Conservation (phyloP, 2,113 vertebrate genomes). For the Ifrita kowaldi region DNA sequence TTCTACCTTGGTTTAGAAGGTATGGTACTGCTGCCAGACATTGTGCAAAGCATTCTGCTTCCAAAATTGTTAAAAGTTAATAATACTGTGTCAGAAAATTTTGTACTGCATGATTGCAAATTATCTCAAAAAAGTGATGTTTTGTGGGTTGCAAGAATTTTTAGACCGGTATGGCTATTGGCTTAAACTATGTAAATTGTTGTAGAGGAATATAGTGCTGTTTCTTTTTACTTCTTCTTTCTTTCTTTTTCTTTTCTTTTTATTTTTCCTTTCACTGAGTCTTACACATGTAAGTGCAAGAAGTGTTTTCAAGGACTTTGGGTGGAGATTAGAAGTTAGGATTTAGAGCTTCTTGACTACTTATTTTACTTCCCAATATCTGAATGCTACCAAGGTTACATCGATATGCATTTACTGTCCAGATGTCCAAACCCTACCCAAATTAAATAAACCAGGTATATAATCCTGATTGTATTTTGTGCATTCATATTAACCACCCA, state of each 20-base stretch:
- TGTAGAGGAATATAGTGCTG: neutral
- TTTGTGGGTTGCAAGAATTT: neutral
- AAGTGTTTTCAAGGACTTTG: neutral
- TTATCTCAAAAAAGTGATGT: neutral
- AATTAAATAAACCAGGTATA: neutral
- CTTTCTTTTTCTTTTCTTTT: too few species aligned
- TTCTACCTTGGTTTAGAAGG: constrained; percentile 21
- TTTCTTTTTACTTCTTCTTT: neutral
- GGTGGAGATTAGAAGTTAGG: neutral
- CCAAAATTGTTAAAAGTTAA: neutral
- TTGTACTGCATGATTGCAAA: neutral
- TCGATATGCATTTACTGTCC: neutral
- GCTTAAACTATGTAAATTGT: neutral
- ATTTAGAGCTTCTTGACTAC: neutral
- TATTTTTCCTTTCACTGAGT: neutral
- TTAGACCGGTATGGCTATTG: neutral
- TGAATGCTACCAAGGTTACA: neutral
- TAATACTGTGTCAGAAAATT: neutral
- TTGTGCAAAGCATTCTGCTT: neutral
- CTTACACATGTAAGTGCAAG: neutral
- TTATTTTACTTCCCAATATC: neutral
- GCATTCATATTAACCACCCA: neutral
- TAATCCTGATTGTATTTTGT: neutral
- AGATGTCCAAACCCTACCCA: neutral
- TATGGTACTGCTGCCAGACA: neutral